Conservation (phyloP, 2,113 vertebrate species). For the Elaphurus davidianus region DNA sequence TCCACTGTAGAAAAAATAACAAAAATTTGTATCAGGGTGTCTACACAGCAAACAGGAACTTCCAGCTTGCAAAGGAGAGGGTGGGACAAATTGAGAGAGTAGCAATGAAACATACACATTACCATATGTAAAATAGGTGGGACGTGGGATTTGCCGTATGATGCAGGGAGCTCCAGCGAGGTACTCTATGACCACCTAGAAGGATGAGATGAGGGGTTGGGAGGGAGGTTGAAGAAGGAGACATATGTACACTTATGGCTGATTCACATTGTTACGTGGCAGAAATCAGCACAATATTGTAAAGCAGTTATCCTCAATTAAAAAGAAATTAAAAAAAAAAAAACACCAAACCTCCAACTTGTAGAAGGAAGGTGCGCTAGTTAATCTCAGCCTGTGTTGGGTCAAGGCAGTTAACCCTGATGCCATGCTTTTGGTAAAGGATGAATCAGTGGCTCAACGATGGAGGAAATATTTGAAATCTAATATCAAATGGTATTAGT, state of each 20-base stretch:
- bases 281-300: background rate
- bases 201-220: background rate
- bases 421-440: background rate
- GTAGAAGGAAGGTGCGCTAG: no score
- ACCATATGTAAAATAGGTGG: background rate
- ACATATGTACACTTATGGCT: background rate
- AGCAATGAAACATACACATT: background rate
- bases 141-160: background rate
- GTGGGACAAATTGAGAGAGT: background rate
- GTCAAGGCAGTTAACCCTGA: background rate
- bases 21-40: background rate
- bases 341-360: no score
- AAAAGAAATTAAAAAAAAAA: background rate
- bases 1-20: background rate
- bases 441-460: background rate
- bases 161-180: background rate
- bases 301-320: background rate
- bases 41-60: background rate
- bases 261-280: background rate
- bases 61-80: background rate
- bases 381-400: background rate
- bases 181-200: background rate
- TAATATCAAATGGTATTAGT: background rate
- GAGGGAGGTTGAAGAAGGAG: background rate
- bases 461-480: background rate